Conservation (phyloP, 2,113 vertebrate species). For the Podarcis muralis region DNA sequence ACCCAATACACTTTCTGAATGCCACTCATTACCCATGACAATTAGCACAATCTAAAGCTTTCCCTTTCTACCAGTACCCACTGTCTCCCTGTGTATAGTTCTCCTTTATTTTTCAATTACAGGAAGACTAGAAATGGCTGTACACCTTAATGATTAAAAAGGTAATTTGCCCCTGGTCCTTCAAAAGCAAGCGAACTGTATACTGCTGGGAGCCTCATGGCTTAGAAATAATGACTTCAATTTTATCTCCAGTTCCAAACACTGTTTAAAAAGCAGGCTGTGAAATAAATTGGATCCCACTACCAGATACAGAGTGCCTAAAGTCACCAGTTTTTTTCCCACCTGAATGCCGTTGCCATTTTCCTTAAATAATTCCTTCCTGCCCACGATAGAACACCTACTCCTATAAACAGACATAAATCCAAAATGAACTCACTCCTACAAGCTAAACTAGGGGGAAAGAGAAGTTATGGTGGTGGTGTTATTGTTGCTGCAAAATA, state of each 20-base stretch:
- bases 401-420: conserved; percentile 10
- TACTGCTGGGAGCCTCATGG: not conserved
- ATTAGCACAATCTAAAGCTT: not conserved
- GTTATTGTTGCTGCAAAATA: not conserved
- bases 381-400: not conserved
- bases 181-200: not conserved
- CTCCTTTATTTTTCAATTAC: not conserved
- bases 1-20: not conserved
- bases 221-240: not conserved
- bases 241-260: not conserved
- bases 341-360: not conserved
- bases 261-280: not conserved
- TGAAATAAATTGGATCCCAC: not conserved
- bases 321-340: not conserved
- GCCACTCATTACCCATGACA: not conserved
- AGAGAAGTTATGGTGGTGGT: not conserved
- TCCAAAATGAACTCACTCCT: conserved; percentile 21
- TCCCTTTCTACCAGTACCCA: not conserved
- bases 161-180: not conserved
- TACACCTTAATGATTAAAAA: not conserved
- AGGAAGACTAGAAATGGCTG: not conserved
- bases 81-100: not conserved
- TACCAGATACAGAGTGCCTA: not conserved
- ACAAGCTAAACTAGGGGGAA: not conserved
- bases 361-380: conserved; percentile 20